Evolutionary conservation across 2,113 vertebrate species (phyloP), one percentile per base, ranked within the genome.

Genomic region (Pelvicachromis taeniatus): DNA sequence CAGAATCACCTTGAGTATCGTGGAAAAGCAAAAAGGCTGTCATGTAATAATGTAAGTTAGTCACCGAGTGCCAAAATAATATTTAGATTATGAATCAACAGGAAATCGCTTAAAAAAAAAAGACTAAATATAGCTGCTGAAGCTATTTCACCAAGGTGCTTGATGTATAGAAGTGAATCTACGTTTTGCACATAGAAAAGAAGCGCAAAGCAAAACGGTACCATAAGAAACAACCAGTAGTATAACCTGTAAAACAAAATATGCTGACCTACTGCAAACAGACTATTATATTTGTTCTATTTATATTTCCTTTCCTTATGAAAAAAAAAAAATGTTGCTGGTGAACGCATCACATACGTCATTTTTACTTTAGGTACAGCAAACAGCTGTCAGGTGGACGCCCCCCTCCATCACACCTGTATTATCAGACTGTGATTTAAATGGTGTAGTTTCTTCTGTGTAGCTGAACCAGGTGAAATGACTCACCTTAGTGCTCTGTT

Each of bases 21-120:
- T 19, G 42, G 19, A 23, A 59, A 40, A 63, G 56, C 48, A 52
- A 82, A 82, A 79, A 54, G 21, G 63, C 19, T 9, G 52, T 78
- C n/a, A 58, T 31, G 31, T 87, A 75, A 73, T 56, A 31, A 61
- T 70, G 33, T 68, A 48, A 63, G 53, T 61, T 80, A 90, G 85
- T 89, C 52, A 33, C 12, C 1, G 80, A 87, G 93, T 95, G 91
- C 94, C 95, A 95, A 95, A 94, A 85, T 21, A 54, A 78, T n/a
- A 17, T 82, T 79, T 81, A 87, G 58, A 81, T 56, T 78, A 21
- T 85, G 50, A 85, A 59, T 89, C 21, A 84, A 83, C n/a, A 87
- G 81, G 75, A 85, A 83, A 87, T 45, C 45, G 58, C 77, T 70
- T 54, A 53, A 82, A 81, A 31, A 26, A 26, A 26, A 77, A 68